Conservation (phyloP, 2,113 vertebrate genomes). For the Crotalus helleri region DNA sequence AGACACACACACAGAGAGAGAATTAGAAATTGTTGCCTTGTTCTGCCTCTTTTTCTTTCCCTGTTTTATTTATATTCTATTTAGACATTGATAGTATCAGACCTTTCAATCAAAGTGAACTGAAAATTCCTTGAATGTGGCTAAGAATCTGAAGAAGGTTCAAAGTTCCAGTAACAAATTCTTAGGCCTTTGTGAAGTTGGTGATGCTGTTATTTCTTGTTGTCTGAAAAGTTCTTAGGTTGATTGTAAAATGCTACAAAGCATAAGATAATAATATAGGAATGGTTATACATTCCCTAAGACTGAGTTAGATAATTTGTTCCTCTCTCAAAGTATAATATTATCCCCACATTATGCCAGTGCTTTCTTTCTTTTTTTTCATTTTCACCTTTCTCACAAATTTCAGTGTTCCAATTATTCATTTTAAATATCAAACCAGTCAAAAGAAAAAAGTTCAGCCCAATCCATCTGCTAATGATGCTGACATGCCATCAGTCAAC, state of each 20-base stretch:
- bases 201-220: background rate
- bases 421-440: background rate
- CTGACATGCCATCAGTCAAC: background rate
- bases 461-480: background rate
- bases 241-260: background rate
- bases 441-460: background rate
- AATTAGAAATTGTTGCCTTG: background rate
- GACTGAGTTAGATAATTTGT: background rate
- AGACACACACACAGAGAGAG: too few relatives aligned
- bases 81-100: background rate
- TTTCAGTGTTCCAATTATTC: background rate
- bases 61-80: background rate
- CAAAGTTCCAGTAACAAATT: background rate
- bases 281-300: background rate
- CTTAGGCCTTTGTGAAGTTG: too few relatives aligned
- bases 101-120: background rate
- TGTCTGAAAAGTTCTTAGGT: background rate
- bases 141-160: background rate
- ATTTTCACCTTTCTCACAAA: background rate
- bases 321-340: background rate
- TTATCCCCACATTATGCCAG: background rate
- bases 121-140: background rate
- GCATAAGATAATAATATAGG: background rate
- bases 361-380: background rate
- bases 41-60: background rate